Conservation (phyloP, 2,888 invertebrate species). For the Hirtodrosophila trivittata region DNA sequence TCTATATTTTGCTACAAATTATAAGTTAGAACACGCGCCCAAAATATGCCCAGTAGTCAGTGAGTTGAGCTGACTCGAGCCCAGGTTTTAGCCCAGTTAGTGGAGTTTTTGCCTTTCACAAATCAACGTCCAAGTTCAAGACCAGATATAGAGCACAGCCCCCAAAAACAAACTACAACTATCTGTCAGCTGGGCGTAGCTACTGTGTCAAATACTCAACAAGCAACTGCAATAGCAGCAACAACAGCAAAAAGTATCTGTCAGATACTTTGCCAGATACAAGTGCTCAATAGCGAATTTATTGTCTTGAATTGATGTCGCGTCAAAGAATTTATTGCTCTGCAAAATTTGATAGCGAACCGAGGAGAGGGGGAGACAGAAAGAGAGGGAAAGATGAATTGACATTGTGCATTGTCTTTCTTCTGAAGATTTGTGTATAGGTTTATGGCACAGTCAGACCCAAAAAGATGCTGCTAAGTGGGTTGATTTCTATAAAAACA, state of each 20-base stretch:
- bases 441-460: constrained; percentile 41
- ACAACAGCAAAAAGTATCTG: constrained; percentile 51
- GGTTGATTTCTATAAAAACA: constrained; percentile 52
- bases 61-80: constrained; percentile 33
- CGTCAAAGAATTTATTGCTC: constrained; percentile 54
- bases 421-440: constrained; percentile 42
- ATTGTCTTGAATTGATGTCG: constrained; percentile 70
- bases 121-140: constrained; percentile 48
- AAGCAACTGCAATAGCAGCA: constrained; percentile 7
- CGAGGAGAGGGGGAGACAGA: not conserved
- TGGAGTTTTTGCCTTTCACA: constrained; percentile 63
- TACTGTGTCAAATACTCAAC: constrained; percentile 64
- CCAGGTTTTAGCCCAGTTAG: constrained; percentile 13
- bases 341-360: constrained; percentile 12
- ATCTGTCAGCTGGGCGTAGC: constrained; percentile 78
- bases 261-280: constrained; percentile 55
- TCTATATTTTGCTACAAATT: constrained; percentile 49
- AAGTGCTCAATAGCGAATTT: constrained; percentile 62
- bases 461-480: constrained; percentile 41
- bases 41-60: constrained; percentile 58
- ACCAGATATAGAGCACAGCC: constrained; percentile 28
- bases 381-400: too few relatives aligned
- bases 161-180: constrained; percentile 23
- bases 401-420: constrained; percentile 33
- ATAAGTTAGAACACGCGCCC: constrained; percentile 61